phyloP scores from a whole-genome alignment of 2,888 invertebrate genomes.

The Callosobruchus maculatus region DNA sequence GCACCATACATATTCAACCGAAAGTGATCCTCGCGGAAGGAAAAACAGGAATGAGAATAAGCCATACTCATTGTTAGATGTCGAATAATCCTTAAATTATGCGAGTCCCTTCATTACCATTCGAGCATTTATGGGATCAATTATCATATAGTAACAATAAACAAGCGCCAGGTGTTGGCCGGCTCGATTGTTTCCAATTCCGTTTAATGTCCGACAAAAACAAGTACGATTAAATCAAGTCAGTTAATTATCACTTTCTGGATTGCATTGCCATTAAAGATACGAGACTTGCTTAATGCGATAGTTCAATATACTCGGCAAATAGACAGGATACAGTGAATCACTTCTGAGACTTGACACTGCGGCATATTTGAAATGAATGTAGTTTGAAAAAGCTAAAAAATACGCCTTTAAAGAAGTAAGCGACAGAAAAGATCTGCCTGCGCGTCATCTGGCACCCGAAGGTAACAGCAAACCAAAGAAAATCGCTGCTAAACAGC shows the following conservation, averaged over 20 bases:
- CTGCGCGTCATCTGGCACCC: no score
- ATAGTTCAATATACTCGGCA: not conserved
- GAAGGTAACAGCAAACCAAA: no score
- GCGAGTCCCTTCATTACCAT: not conserved
- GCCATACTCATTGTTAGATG: not conserved
- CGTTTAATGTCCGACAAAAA: not conserved
- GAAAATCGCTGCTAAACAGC: no score
- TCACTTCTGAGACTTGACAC: no score
- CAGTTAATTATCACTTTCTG: not conserved
- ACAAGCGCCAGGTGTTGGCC: not conserved
- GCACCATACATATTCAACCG: not conserved
- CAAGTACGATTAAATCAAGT: not conserved
- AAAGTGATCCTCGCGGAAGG: no score
- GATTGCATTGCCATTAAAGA: not conserved
- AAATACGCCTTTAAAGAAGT: no score
- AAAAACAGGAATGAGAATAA: not conserved
- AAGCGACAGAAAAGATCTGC: no score
- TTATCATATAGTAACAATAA: not conserved
- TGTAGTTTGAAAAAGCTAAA: no score
- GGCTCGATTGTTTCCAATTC: not conserved
- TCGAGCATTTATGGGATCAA: not conserved
- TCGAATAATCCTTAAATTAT: not conserved
- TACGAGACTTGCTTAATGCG: not conserved
- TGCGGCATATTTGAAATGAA: no score
- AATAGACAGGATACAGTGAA: no score